phyloP scores from a whole-genome alignment of 2,888 invertebrate genomes.

The Sarcophaga variegata region DNA sequence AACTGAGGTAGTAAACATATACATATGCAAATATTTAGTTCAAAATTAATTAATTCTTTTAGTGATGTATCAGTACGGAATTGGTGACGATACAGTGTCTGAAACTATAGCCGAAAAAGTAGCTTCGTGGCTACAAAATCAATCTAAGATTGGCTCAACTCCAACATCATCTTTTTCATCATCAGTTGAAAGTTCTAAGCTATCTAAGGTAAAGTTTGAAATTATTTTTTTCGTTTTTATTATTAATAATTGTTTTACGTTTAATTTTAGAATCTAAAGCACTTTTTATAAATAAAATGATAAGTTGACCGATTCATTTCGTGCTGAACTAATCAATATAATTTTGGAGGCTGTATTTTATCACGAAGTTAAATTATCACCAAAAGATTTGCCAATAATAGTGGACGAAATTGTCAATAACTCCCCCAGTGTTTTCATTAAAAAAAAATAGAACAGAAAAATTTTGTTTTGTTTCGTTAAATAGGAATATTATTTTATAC shows the following conservation, averaged over 20 bases:
- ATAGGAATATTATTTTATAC: conserved; percentile 11
- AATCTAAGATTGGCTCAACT: conserved; percentile 2
- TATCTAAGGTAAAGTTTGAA: conserved; percentile 40
- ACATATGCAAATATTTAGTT: neutral
- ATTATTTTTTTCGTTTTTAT: neutral
- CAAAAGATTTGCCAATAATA: conserved; percentile 25
- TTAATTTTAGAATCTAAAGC: too few relatives aligned
- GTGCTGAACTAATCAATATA: conserved; percentile 35
- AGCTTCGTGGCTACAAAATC: conserved; percentile 38
- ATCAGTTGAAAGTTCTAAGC: conserved; percentile 10
- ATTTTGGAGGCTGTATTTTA: conserved; percentile 48
- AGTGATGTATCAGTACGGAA: too few relatives aligned
- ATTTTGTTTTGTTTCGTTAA: neutral
- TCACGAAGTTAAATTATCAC: conserved; percentile 19
- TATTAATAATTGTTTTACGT: neutral
- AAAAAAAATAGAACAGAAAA: neutral
- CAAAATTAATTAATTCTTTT: neutral
- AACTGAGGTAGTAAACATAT: too few relatives aligned
- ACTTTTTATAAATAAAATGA: conserved; percentile 26
- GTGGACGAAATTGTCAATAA: conserved; percentile 39
- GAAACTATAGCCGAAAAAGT: conserved; percentile 43
- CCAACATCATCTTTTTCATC: conserved; percentile 37
- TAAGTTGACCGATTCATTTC: conserved; percentile 22
- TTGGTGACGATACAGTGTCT: conserved; percentile 34
- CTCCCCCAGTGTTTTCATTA: neutral